These are phyloP conservation scores for Sebastes baramenuke DNA, from an alignment of 2,797 vertebrate species.

Conservation along the genomic window DNA sequence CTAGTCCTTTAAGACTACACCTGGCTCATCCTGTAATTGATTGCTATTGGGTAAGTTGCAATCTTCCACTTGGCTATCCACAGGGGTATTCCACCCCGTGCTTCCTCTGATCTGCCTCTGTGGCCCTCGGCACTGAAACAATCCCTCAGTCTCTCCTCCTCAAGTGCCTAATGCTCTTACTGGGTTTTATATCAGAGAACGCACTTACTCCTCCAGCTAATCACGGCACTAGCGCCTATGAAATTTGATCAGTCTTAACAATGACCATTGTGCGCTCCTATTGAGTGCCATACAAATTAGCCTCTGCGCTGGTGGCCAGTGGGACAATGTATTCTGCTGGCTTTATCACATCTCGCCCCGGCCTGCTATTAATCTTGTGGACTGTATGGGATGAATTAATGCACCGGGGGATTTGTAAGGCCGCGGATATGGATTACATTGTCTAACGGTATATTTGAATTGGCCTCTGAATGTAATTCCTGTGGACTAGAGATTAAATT, in stretches of 20 bases:
- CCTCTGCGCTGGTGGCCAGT: slow-evolving; percentile 48
- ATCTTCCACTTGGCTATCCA: background rate
- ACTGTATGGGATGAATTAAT: slow-evolving; percentile 69
- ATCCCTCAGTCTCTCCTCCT: slow-evolving; percentile 3
- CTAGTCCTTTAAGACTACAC: background rate
- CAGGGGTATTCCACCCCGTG: slow-evolving; percentile 1
- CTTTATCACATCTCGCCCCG: slow-evolving; percentile 66
- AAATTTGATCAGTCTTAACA: slow-evolving; percentile 61
- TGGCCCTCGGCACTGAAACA: slow-evolving; percentile 9
- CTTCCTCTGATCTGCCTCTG: background rate
- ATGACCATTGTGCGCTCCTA: slow-evolving; percentile 55
- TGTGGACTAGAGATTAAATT: slow-evolving; percentile 62
- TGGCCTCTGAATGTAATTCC: slow-evolving; percentile 64
- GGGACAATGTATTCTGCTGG: slow-evolving; percentile 66
- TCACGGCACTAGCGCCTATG: slow-evolving; percentile 34
- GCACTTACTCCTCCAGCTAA: slow-evolving; percentile 47
- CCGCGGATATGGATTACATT: slow-evolving; percentile 73
- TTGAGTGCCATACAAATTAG: slow-evolving; percentile 68
- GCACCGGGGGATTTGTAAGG: slow-evolving; percentile 69
- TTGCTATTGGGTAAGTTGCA: background rate
- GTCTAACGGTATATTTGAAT: slow-evolving; percentile 68
- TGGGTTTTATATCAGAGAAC: slow-evolving; percentile 31
- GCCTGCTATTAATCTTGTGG: slow-evolving; percentile 75
- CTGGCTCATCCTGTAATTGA: slow-evolving; percentile 6
- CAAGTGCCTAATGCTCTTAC: slow-evolving; percentile 28